Evolutionary conservation across 1,140 invertebrate species (phyloP), one percentile per base, ranked within the genome.

Genomic region (Saccostrea cuccullata): DNA sequence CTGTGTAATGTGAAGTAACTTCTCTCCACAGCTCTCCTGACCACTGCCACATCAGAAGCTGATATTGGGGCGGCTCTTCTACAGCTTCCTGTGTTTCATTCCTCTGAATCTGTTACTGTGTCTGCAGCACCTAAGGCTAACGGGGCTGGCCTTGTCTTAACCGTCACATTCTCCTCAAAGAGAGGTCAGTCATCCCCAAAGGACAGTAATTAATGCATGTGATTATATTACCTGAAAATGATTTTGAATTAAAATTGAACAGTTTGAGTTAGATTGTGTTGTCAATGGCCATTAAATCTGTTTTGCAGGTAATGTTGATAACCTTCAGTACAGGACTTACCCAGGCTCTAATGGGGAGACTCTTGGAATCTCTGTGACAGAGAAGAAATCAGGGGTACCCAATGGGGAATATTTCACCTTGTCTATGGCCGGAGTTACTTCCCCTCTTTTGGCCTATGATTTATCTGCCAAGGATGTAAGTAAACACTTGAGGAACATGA

Each of bases 381-480:
- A 92, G 60, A 85, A 67, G 13, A 91, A 82, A 30, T 88, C 86
- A 2, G 92, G 92, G 36, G 86, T 87, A 26, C 85, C 91, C 1
- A 92, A 84, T 82, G 85, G 90, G 17, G 64, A 87, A 5, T 60
- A 70, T 67, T 91, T 91, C 60, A 86, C 85, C 0, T 58, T 93
- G 15, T 86, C 23, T 0, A 90, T 93, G 36, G 90, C 90, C 13
- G 89, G 86, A 30, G 58, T 91, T 3, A 83, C 90, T 17, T 90
- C 92, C 9, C 88, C 91, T 2, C 82, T 84, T 0, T 82, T 93
- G 15, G 17, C 55, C 6, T 17, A 67, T 8, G 73, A 67, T 67
- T 88, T 91, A 8, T 83, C 87, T n/a, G 88, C 89, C 56, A n/a
- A 5, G 23, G 55, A 90, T 86, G 92, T 92, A 88, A 84, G 90